Percentiles rank a stretch among this genome's conserved stretches.
Conservation (phyloP, 2,888 invertebrate species). For the Acanthoscelides obtectus region DNA sequence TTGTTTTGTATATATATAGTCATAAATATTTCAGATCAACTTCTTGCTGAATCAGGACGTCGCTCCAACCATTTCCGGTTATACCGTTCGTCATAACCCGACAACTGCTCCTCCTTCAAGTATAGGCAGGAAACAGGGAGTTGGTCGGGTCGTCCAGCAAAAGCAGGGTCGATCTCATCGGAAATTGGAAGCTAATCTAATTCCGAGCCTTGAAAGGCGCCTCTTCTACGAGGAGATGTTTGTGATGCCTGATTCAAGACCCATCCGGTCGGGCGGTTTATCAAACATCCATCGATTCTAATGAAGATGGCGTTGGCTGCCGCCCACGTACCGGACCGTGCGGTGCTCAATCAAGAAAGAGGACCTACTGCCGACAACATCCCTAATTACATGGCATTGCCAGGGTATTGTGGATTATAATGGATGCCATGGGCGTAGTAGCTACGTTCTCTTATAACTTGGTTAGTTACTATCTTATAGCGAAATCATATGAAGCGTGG, state of each 20-base stretch:
- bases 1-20: too few relatives aligned
- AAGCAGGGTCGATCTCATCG: not conserved
- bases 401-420: not conserved
- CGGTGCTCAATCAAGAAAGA: not conserved
- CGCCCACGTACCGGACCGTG: conserved; percentile 22
- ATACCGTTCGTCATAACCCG: not conserved
- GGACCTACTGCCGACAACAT: not conserved
- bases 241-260: not conserved
- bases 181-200: not conserved
- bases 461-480: too few relatives aligned
- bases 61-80: too few relatives aligned
- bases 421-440: not conserved
- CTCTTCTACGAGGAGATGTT: not conserved
- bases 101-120: not conserved
- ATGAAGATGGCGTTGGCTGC: conserved; percentile 44
- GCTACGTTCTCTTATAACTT: too few relatives aligned
- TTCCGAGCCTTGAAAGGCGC: not conserved
- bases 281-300: conserved; percentile 33
- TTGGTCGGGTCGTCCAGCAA: not conserved
- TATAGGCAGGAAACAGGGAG: not conserved
- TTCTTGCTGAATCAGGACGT: too few relatives aligned
- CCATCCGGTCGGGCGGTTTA: conserved; percentile 28
- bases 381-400: not conserved
- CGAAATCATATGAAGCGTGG: too few relatives aligned
- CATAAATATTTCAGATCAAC: too few relatives aligned